These are phyloP conservation scores for Sycophila texana DNA, from an alignment of 2,888 invertebrate genomes.

Conservation along the genomic window DNA sequence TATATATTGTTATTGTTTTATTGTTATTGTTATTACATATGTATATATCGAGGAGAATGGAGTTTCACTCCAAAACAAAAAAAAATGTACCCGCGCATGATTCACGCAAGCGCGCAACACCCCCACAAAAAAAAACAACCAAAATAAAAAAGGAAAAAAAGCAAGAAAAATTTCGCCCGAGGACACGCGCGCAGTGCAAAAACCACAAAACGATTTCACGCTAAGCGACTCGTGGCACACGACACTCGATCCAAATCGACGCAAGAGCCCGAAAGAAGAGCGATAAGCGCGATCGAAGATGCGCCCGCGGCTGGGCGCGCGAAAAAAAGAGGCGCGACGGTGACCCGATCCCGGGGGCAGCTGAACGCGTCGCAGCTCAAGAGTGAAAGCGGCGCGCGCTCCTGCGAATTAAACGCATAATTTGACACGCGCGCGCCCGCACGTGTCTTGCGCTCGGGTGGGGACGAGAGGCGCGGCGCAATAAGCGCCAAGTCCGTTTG, in stretches of 20 bases:
- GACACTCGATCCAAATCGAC: too few species aligned
- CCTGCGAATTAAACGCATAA: background rate
- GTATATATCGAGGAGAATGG: too few species aligned
- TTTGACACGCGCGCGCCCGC: background rate
- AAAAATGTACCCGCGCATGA: too few species aligned
- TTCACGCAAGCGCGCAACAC: too few species aligned
- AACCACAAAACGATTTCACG: background rate
- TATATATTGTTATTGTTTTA: too few species aligned
- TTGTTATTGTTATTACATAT: too few species aligned
- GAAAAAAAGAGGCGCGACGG: too few species aligned
- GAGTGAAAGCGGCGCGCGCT: background rate
- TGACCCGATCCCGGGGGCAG: conserved; percentile 12
- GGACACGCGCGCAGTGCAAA: background rate
- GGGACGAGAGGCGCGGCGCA: background rate
- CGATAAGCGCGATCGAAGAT: background rate
- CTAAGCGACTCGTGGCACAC: background rate
- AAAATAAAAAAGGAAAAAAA: too few species aligned
- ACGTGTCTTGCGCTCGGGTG: conserved; percentile 5
- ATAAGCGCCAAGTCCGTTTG: conserved; percentile 1
- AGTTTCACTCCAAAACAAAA: too few species aligned
- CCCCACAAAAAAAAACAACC: too few species aligned
- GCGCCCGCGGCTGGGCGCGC: background rate
- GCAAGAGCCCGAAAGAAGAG: too few species aligned
- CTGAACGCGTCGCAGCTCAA: background rate
- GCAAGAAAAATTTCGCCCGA: too few species aligned